These are phyloP conservation scores for Galleria mellonella DNA, from an alignment of 1,140 invertebrate genomes.

Conservation along the genomic window DNA sequence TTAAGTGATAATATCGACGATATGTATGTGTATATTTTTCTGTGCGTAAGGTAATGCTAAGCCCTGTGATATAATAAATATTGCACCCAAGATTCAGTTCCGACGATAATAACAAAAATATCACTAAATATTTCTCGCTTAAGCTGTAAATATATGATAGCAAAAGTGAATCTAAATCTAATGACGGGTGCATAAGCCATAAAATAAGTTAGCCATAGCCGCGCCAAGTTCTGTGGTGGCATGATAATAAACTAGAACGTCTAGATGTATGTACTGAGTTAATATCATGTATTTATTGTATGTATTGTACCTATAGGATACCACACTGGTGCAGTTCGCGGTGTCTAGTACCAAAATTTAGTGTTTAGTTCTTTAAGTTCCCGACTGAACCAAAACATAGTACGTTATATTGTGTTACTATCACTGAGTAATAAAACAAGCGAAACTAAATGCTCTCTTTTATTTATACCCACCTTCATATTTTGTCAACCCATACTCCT, in stretches of 20 bases:
- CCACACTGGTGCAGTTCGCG: slow-evolving; percentile 24
- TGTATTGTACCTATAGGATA: slow-evolving; percentile 21
- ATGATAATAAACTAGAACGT: slow-evolving; percentile 19
- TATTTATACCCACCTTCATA: slow-evolving; percentile 18
- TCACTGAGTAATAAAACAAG: slow-evolving; percentile 56
- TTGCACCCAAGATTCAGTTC: slow-evolving; percentile 27
- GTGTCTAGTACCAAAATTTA: slow-evolving; percentile 63
- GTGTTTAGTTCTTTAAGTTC: slow-evolving; percentile 66
- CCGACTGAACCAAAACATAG: slow-evolving; percentile 71
- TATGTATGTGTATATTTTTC: slow-evolving; percentile 20
- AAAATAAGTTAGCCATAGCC: slow-evolving; percentile 32
- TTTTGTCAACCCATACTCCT: not conserved
- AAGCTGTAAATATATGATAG: slow-evolving; percentile 11
- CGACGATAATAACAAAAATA: too few relatives aligned
- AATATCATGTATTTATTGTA: slow-evolving; percentile 22
- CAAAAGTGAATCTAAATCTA: not conserved
- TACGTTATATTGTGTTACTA: slow-evolving; percentile 55
- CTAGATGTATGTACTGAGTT: too few relatives aligned
- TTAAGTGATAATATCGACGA: too few relatives aligned
- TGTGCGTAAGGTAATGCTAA: slow-evolving; percentile 26
- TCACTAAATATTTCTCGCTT: slow-evolving; percentile 1
- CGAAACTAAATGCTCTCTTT: slow-evolving; percentile 26
- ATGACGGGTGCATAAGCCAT: slow-evolving; percentile 36
- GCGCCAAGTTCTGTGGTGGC: slow-evolving; percentile 13
- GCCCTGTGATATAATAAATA: slow-evolving; percentile 31